phyloP scores from a whole-genome alignment of 2,797 vertebrate species.

The Varecia variegata region DNA sequence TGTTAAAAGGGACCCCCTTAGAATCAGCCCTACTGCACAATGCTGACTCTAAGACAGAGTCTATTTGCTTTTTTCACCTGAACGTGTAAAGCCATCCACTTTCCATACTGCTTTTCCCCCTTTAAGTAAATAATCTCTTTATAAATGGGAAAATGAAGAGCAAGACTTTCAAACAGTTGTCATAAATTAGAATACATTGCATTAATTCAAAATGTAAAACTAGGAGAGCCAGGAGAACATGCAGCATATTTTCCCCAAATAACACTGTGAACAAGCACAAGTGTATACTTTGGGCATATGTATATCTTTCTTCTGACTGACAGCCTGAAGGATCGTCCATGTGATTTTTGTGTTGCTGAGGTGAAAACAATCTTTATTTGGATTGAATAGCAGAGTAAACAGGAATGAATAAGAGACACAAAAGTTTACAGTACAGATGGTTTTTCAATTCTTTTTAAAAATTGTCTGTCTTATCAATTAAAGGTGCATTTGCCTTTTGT shows the following conservation, averaged over 20 bases:
- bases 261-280: constrained; percentile 85
- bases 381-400: constrained; percentile 81
- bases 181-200: constrained; percentile 86
- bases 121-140: constrained; percentile 78
- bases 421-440: constrained; percentile 77
- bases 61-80: constrained; percentile 60
- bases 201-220: constrained; percentile 84
- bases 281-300: constrained; percentile 87
- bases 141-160: constrained; percentile 74
- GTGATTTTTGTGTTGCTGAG: constrained; percentile 84
- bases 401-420: constrained; percentile 78
- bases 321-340: constrained; percentile 85
- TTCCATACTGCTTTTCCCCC: constrained; percentile 20
- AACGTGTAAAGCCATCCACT: constrained; percentile 67
- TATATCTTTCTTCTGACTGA: constrained; percentile 87
- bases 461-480: constrained; percentile 11
- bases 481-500: constrained; percentile 49
- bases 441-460: constrained; percentile 65
- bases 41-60: constrained; percentile 41
- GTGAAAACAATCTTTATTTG: constrained; percentile 86
- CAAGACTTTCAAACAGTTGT: constrained; percentile 82
- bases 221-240: constrained; percentile 84
- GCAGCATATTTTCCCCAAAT: constrained; percentile 88
- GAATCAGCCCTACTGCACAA: constrained; percentile 46
- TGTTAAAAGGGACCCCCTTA: constrained; percentile 55